phyloP scores from a whole-genome alignment of 2,113 vertebrate species.

The Hepsetus odoe region DNA sequence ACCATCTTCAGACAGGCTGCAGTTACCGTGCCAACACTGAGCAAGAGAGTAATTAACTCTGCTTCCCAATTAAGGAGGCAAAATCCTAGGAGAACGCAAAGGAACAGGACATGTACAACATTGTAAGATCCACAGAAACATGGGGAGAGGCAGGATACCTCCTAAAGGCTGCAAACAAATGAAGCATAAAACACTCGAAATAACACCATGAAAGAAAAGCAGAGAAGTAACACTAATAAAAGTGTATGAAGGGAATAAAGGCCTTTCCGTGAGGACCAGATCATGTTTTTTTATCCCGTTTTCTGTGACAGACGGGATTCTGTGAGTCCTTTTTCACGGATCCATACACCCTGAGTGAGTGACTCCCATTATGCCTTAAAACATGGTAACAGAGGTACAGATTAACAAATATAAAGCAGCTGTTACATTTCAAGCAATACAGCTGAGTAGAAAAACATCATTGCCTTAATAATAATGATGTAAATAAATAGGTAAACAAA shows the following conservation, averaged over 20 bases:
- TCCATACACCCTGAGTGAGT: neutral
- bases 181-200: constrained; percentile 28
- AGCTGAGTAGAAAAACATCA: neutral
- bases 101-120: constrained; percentile 58
- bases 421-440: too few relatives aligned
- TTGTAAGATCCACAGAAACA: constrained; percentile 41
- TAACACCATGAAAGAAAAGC: neutral
- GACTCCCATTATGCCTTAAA: neutral
- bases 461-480: too few relatives aligned
- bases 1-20: constrained; percentile 62
- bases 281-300: constrained; percentile 30
- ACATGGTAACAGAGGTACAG: neutral
- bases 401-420: too few relatives aligned
- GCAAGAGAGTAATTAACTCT: constrained; percentile 73
- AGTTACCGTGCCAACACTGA: constrained; percentile 68
- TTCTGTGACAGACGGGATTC: constrained; percentile 12
- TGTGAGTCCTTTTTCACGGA: neutral
- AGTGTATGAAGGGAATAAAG: constrained; percentile 33
- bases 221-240: constrained; percentile 24
- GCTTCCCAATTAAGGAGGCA: constrained; percentile 73
- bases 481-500: too few relatives aligned
- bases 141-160: constrained; percentile 38
- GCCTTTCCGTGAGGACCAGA: constrained; percentile 27
- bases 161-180: constrained; percentile 7
- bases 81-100: constrained; percentile 63